Evolutionary conservation across 2,797 vertebrate species (phyloP), one percentile per base, ranked within the genome.

Genomic region (Sternarchorhynchus goeldii): DNA sequence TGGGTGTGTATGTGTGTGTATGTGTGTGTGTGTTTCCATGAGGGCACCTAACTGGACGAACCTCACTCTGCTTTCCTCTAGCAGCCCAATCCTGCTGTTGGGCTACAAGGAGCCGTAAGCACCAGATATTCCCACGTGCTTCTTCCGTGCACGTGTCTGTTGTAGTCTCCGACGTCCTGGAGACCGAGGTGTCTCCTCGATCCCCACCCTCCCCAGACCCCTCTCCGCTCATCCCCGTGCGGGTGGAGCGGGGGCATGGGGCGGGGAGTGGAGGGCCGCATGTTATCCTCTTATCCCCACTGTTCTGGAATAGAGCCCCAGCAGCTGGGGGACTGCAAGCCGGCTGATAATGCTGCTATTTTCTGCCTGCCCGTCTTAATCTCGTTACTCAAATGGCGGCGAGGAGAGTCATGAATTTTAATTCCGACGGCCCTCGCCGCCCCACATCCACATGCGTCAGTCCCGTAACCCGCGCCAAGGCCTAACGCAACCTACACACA

Each of bases 391-490:
- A 97, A 98, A 98, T 96, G 96, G 95, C 96, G 94, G 95, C 96
- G 96, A 97, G 96, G 96, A 96, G 96, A 97, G 96, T 99, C 97
- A 99, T 99, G 97, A 97, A 99, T 99, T 97, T 99, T 98, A 98
- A 98, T 99, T 97, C 95, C 93, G 87, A 86, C 90, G 91, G 92
- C 92, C 93, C 90, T 31, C 58, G 45, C 81, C 39, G 74, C 81
- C 62, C 66, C 77, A 74, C 60, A 73, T 74, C 69, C 50, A 36
- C 53, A 57, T 36, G 73, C 71, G 72, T 66, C 73, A 70, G 45
- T 66, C 50, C 76, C 74, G 85, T 50, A 76, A 89, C 88, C 90
- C 87, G 82, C 87, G 86, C 88, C 90, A 88, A 88, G 88, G 85
- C 88, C 88, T 77, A 58, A 63, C 41, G 73, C 68, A 71, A 70